Base-by-base conservation (phyloP, 2,113 vertebrate species). In the Toxotes jaculatrix region DNA sequence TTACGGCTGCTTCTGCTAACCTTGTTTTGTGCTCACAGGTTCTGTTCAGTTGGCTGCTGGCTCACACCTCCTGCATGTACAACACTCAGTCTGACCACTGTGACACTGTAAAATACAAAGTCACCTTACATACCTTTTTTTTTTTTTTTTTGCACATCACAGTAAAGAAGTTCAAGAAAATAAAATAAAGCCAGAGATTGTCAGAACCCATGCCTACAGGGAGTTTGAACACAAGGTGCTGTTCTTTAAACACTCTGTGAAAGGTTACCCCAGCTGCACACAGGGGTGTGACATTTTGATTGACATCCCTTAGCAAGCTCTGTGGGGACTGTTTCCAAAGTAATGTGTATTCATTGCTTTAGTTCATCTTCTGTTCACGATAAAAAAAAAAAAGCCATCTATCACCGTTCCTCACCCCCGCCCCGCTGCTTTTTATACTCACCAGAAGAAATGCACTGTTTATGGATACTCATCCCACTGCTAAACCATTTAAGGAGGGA, bases 211-310 rank as follows among this genome's bases (percentile, higher is more conserved):
- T 13, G 34, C 31, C 55, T 32, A 16, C 7, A 34, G 70, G 51
- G 65, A 78, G 57, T 66, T 56, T 82, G 21, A 87, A 80, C 42
- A 75, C 17, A 62, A 55, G 42, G 47, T 43, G 60, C 51, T 77
- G 16, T 70, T 72, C 79, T 71, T 71, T 74, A 51, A 76, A 79
- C 53, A 56, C 42, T 51, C 32, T 74, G 16, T 66, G 45, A 74
- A 79, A 75, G 77, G 77, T 81, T 65, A 72, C n/a, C 4, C 57
- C 36, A 6, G 45, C 23, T 63, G 61, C 34, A 71, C 59, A 61
- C 1, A 7, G 72, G 63, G 56, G 16, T 1, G 7, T 45, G 67
- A 79, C 76, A 65, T 84, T 70, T 74, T 85, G 77, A 77, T 61
- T 87, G 82, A 68, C 85, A 66, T 81, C 45, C 42, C 14, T 53